Evolutionary conservation across 2,888 invertebrate species (phyloP).

Genomic region (Autographa pulchrina): DNA sequence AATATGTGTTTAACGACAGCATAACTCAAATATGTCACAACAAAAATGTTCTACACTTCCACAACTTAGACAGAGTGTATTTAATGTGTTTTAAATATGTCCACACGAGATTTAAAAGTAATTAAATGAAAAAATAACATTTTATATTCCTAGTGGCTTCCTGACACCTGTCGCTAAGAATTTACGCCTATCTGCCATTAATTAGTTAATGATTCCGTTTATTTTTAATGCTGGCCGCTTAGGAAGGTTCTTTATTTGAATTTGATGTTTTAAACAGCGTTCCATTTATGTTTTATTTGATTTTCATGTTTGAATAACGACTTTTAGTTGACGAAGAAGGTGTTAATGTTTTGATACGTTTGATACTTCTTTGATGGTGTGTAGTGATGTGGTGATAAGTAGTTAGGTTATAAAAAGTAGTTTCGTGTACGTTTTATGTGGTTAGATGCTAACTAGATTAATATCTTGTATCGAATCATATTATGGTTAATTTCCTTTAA

Average conservation of each 20-base stretch:
- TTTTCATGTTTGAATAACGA: constrained; percentile 57
- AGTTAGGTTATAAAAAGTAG: constrained; percentile 32
- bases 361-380: constrained; percentile 24
- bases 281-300: constrained; percentile 61
- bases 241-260: constrained; percentile 62
- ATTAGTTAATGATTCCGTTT: constrained; percentile 62
- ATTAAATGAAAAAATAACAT: constrained; percentile 63
- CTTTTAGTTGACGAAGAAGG: constrained; percentile 36
- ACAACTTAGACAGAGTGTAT: constrained; percentile 37
- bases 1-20: constrained; percentile 5
- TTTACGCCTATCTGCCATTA: constrained; percentile 63
- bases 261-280: constrained; percentile 53
- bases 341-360: constrained; percentile 28
- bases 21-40: constrained; percentile 44
- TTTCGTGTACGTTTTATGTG: neutral
- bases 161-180: constrained; percentile 69
- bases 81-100: constrained; percentile 51
- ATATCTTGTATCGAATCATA: neutral
- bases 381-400: constrained; percentile 13
- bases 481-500: neutral
- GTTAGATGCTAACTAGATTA: constrained; percentile 9
- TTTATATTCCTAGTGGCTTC: constrained; percentile 55
- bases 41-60: constrained; percentile 33
- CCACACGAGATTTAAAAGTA: constrained; percentile 57
- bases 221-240: constrained; percentile 64